phyloP scores from a whole-genome alignment of 1,140 invertebrate genomes.

The Thaumatotibia leucotreta region DNA sequence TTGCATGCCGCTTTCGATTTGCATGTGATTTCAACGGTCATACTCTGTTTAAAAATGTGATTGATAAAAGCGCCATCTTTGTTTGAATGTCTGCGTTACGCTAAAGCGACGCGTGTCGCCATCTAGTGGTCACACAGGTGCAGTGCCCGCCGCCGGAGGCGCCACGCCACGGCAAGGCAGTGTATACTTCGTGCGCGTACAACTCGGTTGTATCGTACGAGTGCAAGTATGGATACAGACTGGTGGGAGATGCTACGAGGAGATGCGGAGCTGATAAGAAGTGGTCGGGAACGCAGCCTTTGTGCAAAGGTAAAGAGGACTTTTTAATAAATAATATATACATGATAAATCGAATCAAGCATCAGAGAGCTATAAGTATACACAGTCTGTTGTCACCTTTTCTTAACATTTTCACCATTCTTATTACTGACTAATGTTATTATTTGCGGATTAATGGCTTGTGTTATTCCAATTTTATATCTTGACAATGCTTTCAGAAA shows the following conservation, averaged over 20 bases:
- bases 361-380: too few relatives aligned
- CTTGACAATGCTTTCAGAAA: slow-evolving; percentile 80
- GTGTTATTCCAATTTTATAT: neutral
- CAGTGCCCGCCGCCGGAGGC: slow-evolving; percentile 92
- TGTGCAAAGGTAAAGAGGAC: slow-evolving; percentile 86
- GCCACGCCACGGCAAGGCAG: slow-evolving; percentile 92
- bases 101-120: slow-evolving; percentile 67
- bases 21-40: slow-evolving; percentile 27
- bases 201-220: slow-evolving; percentile 95
- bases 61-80: slow-evolving; percentile 40
- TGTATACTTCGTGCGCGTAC: slow-evolving; percentile 95
- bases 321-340: too few relatives aligned
- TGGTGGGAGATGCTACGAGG: slow-evolving; percentile 91
- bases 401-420: too few relatives aligned
- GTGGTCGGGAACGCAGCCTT: slow-evolving; percentile 92
- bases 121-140: slow-evolving; percentile 89
- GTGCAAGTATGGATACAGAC: slow-evolving; percentile 93
- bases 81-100: slow-evolving; percentile 25
- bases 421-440: too few relatives aligned
- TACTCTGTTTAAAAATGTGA: neutral
- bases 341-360: too few relatives aligned
- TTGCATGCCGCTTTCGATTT: slow-evolving; percentile 48
- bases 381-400: too few relatives aligned
- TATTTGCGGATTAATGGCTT: too few relatives aligned
- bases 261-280: slow-evolving; percentile 93